Conservation (phyloP, 2,888 invertebrate genomes). For the Noctua janthe region DNA sequence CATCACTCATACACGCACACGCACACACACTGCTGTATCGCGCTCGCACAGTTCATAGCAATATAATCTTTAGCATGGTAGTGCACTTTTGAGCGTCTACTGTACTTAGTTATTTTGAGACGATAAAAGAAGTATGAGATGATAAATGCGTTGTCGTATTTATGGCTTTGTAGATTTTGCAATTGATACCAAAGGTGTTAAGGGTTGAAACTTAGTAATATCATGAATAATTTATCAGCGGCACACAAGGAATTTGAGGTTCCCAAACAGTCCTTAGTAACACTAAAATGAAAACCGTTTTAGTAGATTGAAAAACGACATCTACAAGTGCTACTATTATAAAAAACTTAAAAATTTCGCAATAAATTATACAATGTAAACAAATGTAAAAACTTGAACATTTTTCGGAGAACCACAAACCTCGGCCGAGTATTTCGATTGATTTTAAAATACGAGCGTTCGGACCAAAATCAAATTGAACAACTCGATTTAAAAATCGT, state of each 20-base stretch:
- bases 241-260: background rate
- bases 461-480: conserved; percentile 47
- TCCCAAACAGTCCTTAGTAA: background rate
- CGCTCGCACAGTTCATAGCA: too few relatives aligned
- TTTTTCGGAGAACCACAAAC: conserved; percentile 47
- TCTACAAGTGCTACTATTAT: background rate
- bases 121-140: background rate
- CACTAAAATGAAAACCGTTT: background rate
- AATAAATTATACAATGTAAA: conserved; percentile 32
- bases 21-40: too few relatives aligned
- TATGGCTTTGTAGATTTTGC: background rate
- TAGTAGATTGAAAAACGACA: background rate
- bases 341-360: conserved; percentile 15
- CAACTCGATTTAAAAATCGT: conserved; percentile 64
- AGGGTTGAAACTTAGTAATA: background rate
- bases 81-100: too few relatives aligned
- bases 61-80: too few relatives aligned
- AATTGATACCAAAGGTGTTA: background rate
- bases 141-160: background rate
- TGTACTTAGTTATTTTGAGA: background rate
- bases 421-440: conserved; percentile 44
- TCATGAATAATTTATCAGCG: background rate
- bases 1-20: too few relatives aligned
- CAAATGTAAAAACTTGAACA: conserved; percentile 42
- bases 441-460: conserved; percentile 62